Evolutionary conservation across 1,140 invertebrate species (phyloP).

Genomic region (Drosophila watanabei): DNA sequence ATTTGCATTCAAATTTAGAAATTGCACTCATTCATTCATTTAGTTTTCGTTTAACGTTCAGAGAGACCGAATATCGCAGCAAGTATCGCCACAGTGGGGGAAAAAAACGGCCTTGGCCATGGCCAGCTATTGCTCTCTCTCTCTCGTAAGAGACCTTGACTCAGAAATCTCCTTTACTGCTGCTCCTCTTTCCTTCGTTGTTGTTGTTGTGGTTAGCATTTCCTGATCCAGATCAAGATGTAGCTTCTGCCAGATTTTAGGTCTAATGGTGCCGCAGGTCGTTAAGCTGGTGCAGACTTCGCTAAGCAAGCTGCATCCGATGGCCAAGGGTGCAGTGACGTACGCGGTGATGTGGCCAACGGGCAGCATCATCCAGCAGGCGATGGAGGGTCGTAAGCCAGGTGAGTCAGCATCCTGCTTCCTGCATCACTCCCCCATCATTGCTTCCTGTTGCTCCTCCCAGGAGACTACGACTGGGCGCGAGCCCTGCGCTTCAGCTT

Average conservation of each 20-base stretch:
- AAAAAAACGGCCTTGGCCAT: neutral
- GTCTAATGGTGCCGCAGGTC: conserved; percentile 44
- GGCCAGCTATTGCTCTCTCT: neutral
- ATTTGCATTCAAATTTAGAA: conserved; percentile 46
- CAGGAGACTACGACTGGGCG: conserved; percentile 87
- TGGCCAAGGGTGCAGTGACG: conserved; percentile 89
- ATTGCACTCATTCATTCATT: conserved; percentile 33
- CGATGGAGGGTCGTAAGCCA: conserved; percentile 85
- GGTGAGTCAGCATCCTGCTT: conserved; percentile 64
- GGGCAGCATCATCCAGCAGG: conserved; percentile 88
- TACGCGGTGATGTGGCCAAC: conserved; percentile 91
- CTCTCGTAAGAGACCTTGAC: neutral
- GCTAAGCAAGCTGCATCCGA: conserved; percentile 73
- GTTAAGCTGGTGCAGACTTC: conserved; percentile 42
- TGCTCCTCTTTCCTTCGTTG: neutral
- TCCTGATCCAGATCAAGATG: conserved; percentile 3
- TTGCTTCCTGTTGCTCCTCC: neutral
- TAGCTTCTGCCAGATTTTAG: conserved; percentile 1
- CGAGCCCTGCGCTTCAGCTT: conserved; percentile 89
- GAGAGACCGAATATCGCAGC: conserved; percentile 21
- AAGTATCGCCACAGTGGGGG: conserved; percentile 25
- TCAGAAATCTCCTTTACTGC: neutral
- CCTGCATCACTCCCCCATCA: neutral
- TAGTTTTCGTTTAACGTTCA: conserved; percentile 56
- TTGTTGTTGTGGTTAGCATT: conserved; percentile 4